Percentiles rank a stretch among this genome's conserved stretches.
These are phyloP conservation scores for Anguilla japonica DNA, from an alignment of 2,113 vertebrate genomes.

Conservation along the genomic window DNA sequence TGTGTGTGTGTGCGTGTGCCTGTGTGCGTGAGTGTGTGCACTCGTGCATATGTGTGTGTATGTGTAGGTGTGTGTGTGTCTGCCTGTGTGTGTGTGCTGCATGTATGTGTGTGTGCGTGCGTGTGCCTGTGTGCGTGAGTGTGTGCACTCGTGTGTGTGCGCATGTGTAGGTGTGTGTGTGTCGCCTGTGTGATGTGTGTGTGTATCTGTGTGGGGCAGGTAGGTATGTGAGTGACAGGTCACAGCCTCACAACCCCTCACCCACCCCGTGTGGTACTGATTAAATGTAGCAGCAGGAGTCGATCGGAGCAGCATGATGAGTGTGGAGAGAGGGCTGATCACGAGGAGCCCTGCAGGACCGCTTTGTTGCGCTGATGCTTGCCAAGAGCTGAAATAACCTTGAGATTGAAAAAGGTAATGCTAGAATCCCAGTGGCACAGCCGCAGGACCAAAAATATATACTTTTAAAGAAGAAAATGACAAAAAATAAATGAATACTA, in stretches of 20 bases:
- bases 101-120: too few relatives aligned
- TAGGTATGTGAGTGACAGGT: background rate
- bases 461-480: background rate
- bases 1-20: too few relatives aligned
- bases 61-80: too few relatives aligned
- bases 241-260: background rate
- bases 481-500: background rate
- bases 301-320: background rate
- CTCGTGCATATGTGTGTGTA: too few relatives aligned
- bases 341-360: background rate
- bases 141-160: too few relatives aligned
- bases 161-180: too few relatives aligned
- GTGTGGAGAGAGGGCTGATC: background rate
- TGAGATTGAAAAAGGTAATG: constrained; percentile 12
- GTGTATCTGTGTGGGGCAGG: too few relatives aligned
- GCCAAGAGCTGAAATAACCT: constrained; percentile 24
- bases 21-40: too few relatives aligned
- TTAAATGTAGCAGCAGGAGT: background rate
- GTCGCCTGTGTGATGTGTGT: too few relatives aligned
- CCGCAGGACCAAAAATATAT: background rate
- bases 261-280: background rate
- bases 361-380: background rate
- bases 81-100: too few relatives aligned
- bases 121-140: too few relatives aligned
- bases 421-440: background rate